Conservation (phyloP, 2,113 vertebrate genomes). For the Hemiprocne comata region DNA sequence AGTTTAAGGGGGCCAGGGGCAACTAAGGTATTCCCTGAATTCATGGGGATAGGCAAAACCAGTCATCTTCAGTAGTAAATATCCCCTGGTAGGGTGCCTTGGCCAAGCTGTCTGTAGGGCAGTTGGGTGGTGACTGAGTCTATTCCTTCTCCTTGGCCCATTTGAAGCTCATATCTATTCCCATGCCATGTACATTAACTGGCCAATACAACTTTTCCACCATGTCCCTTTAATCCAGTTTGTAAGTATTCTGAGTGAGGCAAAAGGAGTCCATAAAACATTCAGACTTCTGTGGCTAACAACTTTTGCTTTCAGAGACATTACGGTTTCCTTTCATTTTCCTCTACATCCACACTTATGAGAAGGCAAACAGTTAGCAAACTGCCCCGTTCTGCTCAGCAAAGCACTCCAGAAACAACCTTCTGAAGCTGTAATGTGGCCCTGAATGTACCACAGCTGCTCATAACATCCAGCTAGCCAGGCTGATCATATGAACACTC, state of each 20-base stretch:
- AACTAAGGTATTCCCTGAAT: background rate
- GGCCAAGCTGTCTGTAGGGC: background rate
- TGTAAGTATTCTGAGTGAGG: background rate
- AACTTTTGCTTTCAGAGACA: background rate
- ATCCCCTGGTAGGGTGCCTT: background rate
- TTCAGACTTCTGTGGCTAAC: background rate
- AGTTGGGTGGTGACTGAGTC: background rate
- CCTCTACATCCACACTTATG: background rate
- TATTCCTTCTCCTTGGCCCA: background rate
- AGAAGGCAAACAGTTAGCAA: background rate
- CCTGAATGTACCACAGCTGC: constrained; percentile 14
- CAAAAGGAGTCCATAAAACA: background rate
- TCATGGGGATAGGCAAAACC: background rate
- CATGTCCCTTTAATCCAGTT: background rate
- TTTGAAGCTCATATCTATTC: background rate
- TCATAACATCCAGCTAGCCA: background rate
- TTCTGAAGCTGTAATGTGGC: accelerated
- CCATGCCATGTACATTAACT: accelerated
- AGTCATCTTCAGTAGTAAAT: background rate
- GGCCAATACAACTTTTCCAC: background rate
- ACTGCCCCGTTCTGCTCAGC: background rate
- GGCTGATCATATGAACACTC: background rate
- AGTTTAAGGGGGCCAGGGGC: background rate
- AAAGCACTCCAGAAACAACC: background rate
- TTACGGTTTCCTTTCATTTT: background rate